Evolutionary conservation across 2,113 vertebrate species (phyloP).

Genomic region (Myodes glareolus): DNA sequence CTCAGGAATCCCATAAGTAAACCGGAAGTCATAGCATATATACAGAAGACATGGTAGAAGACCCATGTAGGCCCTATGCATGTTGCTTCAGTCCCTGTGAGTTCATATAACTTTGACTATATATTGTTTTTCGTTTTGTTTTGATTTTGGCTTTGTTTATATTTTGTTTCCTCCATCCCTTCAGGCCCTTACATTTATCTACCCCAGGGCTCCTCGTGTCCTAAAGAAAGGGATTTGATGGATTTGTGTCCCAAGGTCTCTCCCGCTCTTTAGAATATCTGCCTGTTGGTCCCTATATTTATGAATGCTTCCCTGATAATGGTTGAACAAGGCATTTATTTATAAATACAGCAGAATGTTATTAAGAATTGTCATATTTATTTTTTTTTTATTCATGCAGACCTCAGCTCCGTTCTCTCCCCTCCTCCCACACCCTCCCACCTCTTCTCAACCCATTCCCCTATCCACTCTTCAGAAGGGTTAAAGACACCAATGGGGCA

Average conservation of each 20-base stretch:
- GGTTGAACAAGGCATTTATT: background rate
- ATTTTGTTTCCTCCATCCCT: background rate
- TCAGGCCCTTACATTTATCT: background rate
- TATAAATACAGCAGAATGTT: background rate
- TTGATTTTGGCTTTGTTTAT: too few species aligned
- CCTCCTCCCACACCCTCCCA: too few species aligned
- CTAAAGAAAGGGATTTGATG: background rate
- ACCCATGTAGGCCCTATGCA: background rate
- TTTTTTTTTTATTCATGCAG: too few species aligned
- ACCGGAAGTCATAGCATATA: background rate
- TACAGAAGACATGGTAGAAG: too few species aligned
- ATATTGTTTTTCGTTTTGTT: background rate
- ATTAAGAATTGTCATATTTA: background rate
- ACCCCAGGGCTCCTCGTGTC: background rate
- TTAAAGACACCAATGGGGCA: too few species aligned
- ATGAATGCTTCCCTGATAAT: background rate
- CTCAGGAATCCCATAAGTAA: background rate
- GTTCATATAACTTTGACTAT: background rate
- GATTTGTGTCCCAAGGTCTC: background rate
- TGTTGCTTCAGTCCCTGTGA: background rate
- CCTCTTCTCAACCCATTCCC: too few species aligned
- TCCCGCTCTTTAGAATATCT: background rate
- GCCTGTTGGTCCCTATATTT: background rate
- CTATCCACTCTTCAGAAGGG: too few species aligned
- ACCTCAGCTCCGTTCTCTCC: too few species aligned